A percentile compares a stretch with the other conserved stretches of the same genome.
These are phyloP conservation scores for Poecile atricapillus DNA, from an alignment of 2,113 vertebrate species.

Conservation along the genomic window DNA sequence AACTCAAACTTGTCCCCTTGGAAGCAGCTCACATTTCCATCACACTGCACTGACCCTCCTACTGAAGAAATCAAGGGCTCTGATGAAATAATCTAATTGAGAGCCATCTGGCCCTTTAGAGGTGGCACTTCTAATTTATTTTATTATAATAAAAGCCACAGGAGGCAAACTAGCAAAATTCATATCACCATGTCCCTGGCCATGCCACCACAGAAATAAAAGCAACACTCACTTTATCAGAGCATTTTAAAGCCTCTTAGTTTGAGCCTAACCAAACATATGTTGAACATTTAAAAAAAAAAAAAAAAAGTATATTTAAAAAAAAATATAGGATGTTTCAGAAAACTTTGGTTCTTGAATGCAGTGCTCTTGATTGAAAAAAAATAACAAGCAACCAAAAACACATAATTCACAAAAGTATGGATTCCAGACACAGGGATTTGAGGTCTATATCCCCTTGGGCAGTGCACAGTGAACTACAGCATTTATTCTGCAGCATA, in stretches of 20 bases:
- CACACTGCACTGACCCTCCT: not conserved
- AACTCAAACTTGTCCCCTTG: not conserved
- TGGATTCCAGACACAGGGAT: not conserved
- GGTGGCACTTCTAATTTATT: conserved; percentile 9
- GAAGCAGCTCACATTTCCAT: not conserved
- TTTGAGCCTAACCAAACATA: not conserved
- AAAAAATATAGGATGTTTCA: not conserved
- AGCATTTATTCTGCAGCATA: not conserved
- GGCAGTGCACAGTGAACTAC: not conserved
- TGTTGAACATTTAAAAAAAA: not conserved
- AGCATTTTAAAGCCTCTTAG: not conserved
- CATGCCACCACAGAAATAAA: not conserved
- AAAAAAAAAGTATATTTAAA: not conserved
- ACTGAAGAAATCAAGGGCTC: not conserved
- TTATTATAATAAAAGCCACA: not conserved
- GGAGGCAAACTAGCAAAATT: not conserved
- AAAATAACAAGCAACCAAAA: not conserved
- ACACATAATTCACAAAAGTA: fast-evolving
- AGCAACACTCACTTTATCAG: not conserved
- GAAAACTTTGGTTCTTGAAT: not conserved
- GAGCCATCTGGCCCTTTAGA: conserved; percentile 13
- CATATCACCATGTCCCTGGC: not conserved
- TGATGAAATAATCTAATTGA: conserved; percentile 1
- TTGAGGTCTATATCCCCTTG: not conserved
- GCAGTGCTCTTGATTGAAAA: not conserved